Conservation (phyloP, 2,888 invertebrate species). For the Drosophila peninsularis region DNA sequence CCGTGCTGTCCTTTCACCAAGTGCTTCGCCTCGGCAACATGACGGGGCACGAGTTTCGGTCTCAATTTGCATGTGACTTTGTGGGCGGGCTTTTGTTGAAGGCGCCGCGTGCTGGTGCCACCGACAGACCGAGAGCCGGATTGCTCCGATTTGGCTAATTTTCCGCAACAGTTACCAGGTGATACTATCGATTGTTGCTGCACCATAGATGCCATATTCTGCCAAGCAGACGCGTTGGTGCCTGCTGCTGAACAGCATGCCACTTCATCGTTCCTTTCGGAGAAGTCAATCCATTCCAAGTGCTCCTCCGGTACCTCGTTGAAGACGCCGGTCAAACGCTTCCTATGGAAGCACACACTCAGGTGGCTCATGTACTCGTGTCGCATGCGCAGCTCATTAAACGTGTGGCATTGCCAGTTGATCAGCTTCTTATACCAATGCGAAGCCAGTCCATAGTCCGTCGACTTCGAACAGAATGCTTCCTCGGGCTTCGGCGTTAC, state of each 20-base stretch:
- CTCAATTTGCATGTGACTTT: constrained; percentile 19
- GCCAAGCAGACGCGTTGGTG: constrained; percentile 10
- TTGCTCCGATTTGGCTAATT: neutral
- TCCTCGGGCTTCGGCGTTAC: constrained; percentile 58
- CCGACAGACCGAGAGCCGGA: constrained; percentile 25
- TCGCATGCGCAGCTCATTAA: constrained; percentile 68
- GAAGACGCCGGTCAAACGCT: constrained; percentile 70
- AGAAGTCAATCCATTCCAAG: constrained; percentile 61
- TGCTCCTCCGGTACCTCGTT: constrained; percentile 46
- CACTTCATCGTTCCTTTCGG: constrained; percentile 1
- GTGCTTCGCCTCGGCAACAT: neutral
- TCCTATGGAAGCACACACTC: constrained; percentile 67
- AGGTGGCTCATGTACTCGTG: constrained; percentile 77
- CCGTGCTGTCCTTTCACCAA: neutral
- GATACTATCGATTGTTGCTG: neutral
- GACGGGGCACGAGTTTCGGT: constrained; percentile 37
- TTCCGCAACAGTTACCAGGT: constrained; percentile 10
- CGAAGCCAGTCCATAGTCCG: constrained; percentile 53
- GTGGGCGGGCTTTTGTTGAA: neutral
- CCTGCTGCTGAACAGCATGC: neutral
- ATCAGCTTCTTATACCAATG: constrained; percentile 74
- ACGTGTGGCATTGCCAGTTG: constrained; percentile 53
- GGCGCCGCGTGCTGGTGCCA: constrained; percentile 9
- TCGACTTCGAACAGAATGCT: constrained; percentile 49
- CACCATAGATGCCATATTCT: constrained; percentile 22